Percentiles rank a stretch among this genome's conserved stretches.
phyloP scores from a whole-genome alignment of 2,888 invertebrate species.

The Trissonchulus latispiculum region DNA sequence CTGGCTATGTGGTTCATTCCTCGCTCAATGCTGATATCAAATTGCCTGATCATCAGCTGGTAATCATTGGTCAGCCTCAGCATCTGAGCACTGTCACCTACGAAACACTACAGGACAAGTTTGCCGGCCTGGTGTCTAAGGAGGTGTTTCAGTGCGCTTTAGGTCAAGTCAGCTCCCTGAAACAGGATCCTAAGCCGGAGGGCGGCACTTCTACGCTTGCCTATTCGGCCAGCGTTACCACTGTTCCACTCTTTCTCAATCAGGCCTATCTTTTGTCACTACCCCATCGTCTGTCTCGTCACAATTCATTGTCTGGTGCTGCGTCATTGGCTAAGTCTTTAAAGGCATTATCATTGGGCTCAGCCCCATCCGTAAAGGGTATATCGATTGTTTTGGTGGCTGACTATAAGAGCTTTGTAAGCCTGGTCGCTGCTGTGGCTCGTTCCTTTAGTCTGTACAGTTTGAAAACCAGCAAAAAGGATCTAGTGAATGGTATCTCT shows the following conservation, averaged over 20 bases:
- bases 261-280: neutral
- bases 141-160: neutral
- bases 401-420: slow-evolving; percentile 63
- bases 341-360: neutral
- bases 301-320: neutral
- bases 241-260: neutral
- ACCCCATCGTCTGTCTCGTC: neutral
- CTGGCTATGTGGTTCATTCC: too few relatives aligned
- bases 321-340: neutral
- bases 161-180: neutral
- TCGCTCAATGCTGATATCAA: too few relatives aligned
- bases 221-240: neutral
- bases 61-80: neutral
- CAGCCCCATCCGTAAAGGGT: neutral
- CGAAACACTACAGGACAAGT: neutral
- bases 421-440: slow-evolving; percentile 68
- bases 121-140: neutral
- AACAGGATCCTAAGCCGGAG: neutral
- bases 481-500: neutral
- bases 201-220: neutral
- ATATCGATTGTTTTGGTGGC: slow-evolving; percentile 55
- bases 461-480: slow-evolving; percentile 40
- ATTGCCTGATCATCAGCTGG: neutral
- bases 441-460: slow-evolving; percentile 65
- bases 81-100: neutral